phyloP scores from a whole-genome alignment of 2,113 vertebrate species.

The Ceyx cyanopectus region DNA sequence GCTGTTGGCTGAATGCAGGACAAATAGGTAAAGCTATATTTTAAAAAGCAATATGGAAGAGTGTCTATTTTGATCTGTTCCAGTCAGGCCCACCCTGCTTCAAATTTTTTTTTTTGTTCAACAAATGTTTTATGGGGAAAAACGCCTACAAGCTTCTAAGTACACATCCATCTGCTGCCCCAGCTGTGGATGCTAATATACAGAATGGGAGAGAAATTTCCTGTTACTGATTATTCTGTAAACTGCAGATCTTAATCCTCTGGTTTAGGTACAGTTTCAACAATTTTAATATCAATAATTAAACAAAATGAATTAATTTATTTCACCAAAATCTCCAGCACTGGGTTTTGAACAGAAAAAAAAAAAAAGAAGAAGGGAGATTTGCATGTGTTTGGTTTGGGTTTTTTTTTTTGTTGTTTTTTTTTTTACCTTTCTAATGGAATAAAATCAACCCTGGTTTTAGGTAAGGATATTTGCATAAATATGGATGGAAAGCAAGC shows the following conservation, averaged over 20 bases:
- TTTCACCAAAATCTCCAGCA: background rate
- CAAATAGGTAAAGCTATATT: background rate
- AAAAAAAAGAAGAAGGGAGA: background rate
- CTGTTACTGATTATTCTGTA: constrained; percentile 12
- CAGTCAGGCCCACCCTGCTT: constrained; percentile 41
- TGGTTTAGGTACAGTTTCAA: constrained; percentile 14
- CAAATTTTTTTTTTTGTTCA: constrained; percentile 47
- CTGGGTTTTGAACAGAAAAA: background rate
- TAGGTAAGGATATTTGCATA: constrained; percentile 48
- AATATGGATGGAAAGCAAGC: constrained; percentile 34
- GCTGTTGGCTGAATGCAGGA: background rate
- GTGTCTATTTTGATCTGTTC: constrained; percentile 50
- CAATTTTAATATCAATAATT: constrained; percentile 46
- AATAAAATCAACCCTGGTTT: background rate
- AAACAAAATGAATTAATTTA: constrained; percentile 35
- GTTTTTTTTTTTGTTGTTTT: background rate
- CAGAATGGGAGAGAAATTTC: constrained; percentile 56
- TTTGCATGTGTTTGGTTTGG: background rate
- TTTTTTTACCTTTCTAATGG: background rate
- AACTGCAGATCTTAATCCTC: constrained; percentile 42
- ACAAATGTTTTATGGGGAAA: constrained; percentile 51
- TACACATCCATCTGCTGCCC: constrained; percentile 72
- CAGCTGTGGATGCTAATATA: constrained; percentile 58
- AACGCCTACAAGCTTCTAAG: constrained; percentile 54
- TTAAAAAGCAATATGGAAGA: constrained; percentile 58